Conservation (phyloP, 2,797 vertebrate genomes). For the Sphenodon punctatus region DNA sequence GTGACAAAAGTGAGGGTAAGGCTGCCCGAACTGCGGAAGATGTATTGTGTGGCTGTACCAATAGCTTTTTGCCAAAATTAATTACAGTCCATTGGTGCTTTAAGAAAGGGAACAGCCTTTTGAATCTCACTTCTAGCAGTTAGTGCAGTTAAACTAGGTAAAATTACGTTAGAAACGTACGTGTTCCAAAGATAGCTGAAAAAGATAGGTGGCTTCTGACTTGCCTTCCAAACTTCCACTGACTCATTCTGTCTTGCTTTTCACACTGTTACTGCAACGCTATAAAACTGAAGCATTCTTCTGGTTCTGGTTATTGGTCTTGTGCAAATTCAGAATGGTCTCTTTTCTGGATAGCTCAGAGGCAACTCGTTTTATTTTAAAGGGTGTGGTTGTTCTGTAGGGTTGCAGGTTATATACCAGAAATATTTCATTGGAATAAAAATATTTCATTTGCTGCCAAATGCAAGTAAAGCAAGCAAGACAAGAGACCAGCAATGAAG, state of each 20-base stretch:
- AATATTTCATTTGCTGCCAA: constrained; percentile 65
- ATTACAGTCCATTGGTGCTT: background rate
- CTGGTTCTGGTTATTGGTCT: constrained; percentile 23
- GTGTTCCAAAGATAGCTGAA: background rate
- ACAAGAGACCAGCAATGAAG: constrained; percentile 57
- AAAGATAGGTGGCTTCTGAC: background rate
- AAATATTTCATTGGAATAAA: constrained; percentile 51
- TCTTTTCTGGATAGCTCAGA: background rate
- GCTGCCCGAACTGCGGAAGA: too few species aligned
- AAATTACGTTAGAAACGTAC: background rate
- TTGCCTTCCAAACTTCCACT: background rate
- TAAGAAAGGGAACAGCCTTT: background rate
- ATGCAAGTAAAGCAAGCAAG: constrained; percentile 57
- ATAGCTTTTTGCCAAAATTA: background rate
- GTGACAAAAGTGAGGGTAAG: too few species aligned
- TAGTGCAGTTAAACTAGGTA: background rate
- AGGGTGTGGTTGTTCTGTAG: constrained; percentile 60
- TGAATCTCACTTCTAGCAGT: background rate
- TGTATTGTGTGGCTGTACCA: too few species aligned
- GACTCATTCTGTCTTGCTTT: background rate
- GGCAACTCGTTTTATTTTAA: constrained; percentile 52
- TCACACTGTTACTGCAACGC: background rate
- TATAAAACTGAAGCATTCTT: background rate
- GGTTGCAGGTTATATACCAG: constrained; percentile 53
- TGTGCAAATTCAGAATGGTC: background rate